Evolutionary conservation across 2,113 vertebrate species (phyloP), one percentile per base, ranked within the genome.

Genomic region (Gobiocypris rarus): DNA sequence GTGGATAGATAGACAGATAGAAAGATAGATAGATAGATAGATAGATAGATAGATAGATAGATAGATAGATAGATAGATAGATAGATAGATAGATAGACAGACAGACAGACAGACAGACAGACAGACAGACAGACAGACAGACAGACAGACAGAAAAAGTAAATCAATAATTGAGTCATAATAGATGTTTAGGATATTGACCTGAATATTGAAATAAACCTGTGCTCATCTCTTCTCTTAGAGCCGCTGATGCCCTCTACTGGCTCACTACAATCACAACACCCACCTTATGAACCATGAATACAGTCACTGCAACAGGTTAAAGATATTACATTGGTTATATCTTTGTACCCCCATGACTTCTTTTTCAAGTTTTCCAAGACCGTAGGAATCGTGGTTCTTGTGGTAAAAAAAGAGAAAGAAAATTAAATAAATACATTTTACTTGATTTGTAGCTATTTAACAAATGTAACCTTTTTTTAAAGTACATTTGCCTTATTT

Each of bases 211-310:
- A 48, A 31, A 80, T 11, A 26, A 63, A 43, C 14, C 24, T 76
- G 74, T 9, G 22, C n/a, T 48, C 1, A 14, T 24, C 56, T 80
- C 11, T 56, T 11, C 10, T n/a, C 22, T 48, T 50, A 22, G 50
- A 78, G 73, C 73, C 75, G 38, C 14, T 81, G 41, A 61, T 59
- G 41, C 84, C 52, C 84, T 85, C 86, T 87, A 71, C 38, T 83
- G 84, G 81, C 17, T 34, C 6, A 45, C 48, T 1, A 14, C 31
- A 9, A 17, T 3, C 28, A 73, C 6, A 15, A 67, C 61, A 67
- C 24, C 43, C 5, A 41, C 9, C 9, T 28, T 31, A 67, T 43
- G 3, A n/a, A 4, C 9, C 5, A 31, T 34, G 2, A 54, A 34
- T 1, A 38, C 14, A 26, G 7, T 6, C 17, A 59, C 26, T 26